Evolutionary conservation across 2,797 vertebrate genomes (phyloP), one percentile per base, ranked within the genome.

Genomic region (Acipenser transmontanus): DNA sequence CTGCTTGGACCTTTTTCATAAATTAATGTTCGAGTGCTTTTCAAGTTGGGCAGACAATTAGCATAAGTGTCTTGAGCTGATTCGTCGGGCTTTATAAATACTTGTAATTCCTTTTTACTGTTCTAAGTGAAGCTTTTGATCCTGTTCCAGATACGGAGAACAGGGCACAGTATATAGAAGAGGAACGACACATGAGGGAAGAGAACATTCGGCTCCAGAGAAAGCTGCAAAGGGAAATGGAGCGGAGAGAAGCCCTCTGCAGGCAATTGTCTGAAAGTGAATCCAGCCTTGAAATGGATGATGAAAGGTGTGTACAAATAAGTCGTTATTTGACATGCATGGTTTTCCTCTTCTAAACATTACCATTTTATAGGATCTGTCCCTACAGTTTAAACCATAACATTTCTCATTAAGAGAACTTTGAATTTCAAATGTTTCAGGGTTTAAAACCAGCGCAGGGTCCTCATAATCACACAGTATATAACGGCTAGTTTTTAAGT

Each of bases 251-350:
- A 83, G 97, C 97, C 0, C 87, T 99, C 65, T 99, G 97, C 82
- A 90, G 96, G 68, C 97, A 99, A 70, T 89, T 99, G 64, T 99
- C 97, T 0, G 97, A 99, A 87, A 99, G 97, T 59, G 97, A 99
- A 86, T 99, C 96, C 82, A 99, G 97, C 79, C 82, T 99, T 84
- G 95, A 98, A 81, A 99, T 99, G 97, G 97, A 99, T 0, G 97
- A 99, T 34, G 97, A 99, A 79, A 96, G 97, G 96, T 99, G 84
- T 34, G 34, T 34, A 4, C 34, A 34, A 34, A 34, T 34, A 34
- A 34, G 17, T 17, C 1, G 1, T 17, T 17, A 17, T 17, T 17
- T 17, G 17, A 17, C 17, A 17, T 34, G 34, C 34, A 4, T 34
- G 34, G 34, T 34, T 34, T 34, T 34, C 34, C 34, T 4, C 34